Percentiles rank a stretch among this genome's conserved stretches.
Evolutionary conservation across 2,113 vertebrate species (phyloP).

Genomic region (Carlito syrichta): DNA sequence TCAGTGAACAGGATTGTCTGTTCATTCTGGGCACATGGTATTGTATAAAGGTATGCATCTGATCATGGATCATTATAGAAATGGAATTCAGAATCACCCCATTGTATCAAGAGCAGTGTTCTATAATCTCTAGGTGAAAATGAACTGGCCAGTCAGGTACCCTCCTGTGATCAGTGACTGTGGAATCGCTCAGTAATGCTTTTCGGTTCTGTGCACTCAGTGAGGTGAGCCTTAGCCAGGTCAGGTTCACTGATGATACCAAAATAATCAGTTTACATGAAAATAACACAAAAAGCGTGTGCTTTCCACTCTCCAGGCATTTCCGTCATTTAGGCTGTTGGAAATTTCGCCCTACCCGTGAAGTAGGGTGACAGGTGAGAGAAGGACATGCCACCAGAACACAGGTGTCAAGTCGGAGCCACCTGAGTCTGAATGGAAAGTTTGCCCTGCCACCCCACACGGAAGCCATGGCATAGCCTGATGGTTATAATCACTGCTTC

Average conservation of each 20-base stretch:
- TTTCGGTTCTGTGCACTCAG: background rate
- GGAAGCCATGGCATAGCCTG: background rate
- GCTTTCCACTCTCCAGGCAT: background rate
- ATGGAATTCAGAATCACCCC: background rate
- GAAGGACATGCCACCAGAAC: background rate
- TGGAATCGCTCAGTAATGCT: background rate
- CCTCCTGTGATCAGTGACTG: background rate
- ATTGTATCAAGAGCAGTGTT: background rate
- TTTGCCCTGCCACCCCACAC: background rate
- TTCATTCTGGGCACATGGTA: background rate
- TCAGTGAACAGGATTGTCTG: background rate
- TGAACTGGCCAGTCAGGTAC: background rate
- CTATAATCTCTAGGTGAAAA: background rate
- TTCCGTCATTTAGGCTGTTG: background rate
- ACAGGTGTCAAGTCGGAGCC: background rate
- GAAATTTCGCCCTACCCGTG: background rate
- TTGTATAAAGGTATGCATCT: background rate
- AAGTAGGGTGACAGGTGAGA: background rate
- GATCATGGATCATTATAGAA: background rate
- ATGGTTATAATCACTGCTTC: constrained; percentile 19
- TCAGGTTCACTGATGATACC: background rate
- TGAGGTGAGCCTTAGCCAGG: background rate
- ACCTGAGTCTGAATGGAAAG: background rate
- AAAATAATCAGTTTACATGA: background rate
- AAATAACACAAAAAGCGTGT: background rate